phyloP scores from a whole-genome alignment of 2,797 vertebrate genomes.

The Macropus fuliginosus region DNA sequence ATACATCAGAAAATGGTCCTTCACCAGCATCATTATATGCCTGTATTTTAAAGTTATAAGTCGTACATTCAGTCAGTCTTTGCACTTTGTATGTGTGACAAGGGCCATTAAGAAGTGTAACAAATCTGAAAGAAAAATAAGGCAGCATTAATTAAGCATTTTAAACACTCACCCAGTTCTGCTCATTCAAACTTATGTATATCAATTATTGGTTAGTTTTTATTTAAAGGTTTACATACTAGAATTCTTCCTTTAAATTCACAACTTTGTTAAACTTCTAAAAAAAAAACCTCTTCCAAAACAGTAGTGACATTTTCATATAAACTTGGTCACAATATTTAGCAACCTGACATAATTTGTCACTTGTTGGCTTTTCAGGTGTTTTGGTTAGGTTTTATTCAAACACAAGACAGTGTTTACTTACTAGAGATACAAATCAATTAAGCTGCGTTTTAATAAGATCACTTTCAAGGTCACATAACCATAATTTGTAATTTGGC shows the following conservation, averaged over 20 bases:
- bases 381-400: neutral
- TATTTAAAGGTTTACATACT: neutral
- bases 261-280: neutral
- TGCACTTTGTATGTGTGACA: conserved; percentile 89
- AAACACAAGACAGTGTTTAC: neutral
- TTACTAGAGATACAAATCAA: neutral
- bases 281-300: no score
- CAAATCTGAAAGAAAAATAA: conserved; percentile 80
- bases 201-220: neutral
- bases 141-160: conserved; percentile 11
- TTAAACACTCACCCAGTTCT: neutral
- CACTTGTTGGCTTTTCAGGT: neutral
- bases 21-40: conserved; percentile 87
- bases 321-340: neutral
- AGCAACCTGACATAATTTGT: neutral
- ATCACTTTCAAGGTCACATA: neutral
- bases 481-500: neutral
- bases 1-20: conserved; percentile 86
- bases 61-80: conserved; percentile 86
- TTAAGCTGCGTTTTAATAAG: neutral
- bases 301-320: neutral
- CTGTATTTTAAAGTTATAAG: conserved; percentile 89
- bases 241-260: neutral
- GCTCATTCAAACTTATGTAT: neutral
- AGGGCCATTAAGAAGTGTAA: conserved; percentile 87